A percentile compares a stretch with the other conserved stretches of the same genome.
Conservation (phyloP, 2,113 vertebrate species). For the chimpanzee (Pan troglodytes) region NHGRI_mPanTro3-v2.1_pri NC_072402.2:134323001-134323500, state of each 20-base stretch:
- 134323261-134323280: not conserved
- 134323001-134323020: not conserved
- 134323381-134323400: conserved; percentile 40
- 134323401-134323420: conserved; percentile 58
- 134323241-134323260: not conserved
- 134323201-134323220: not conserved
- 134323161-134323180: rapidly evolving
- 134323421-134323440: conserved; percentile 69
- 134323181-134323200: not conserved
- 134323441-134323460: conserved; percentile 46
- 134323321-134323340: not conserved
- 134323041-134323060: not conserved
- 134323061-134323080: not conserved
- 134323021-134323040: not conserved
- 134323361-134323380: conserved; percentile 43
- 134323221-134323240: not conserved
- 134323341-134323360: conserved; percentile 39
- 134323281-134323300: not conserved
- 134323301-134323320: conserved; percentile 32
- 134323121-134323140: not conserved
- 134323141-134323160: not conserved
- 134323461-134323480: conserved; percentile 63
- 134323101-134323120: not conserved
- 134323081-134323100: not conserved
- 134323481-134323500: conserved; percentile 45